Base-by-base conservation (phyloP, 2,113 vertebrate species). In the Microtus montanus region DNA sequence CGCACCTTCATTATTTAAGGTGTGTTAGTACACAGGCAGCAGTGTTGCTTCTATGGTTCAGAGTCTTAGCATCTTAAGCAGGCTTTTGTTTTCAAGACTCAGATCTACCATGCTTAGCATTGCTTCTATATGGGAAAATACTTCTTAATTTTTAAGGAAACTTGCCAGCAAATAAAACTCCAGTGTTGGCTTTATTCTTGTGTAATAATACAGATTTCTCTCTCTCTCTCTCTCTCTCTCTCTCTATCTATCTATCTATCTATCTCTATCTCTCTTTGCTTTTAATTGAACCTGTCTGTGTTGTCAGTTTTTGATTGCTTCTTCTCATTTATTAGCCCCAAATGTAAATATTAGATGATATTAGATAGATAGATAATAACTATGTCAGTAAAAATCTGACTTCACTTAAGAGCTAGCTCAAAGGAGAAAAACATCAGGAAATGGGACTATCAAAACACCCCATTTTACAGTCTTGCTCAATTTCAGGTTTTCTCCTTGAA, bases 401-500 rank as follows among this genome's bases (percentile, higher is more conserved):
- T 71, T 87, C 83, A 35, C 68, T 3, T 87, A 88, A 97, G 28
- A 92, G 89, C 11, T 54, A 8, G 71, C 83, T 44, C 64, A 7
- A 90, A 47, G 35, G 73, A 93, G 52, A 41, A 75, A 85, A 87
- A 82, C 0, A 1, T 58, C 58, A 52, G 35, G 70, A 94, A 92
- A 24, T 15, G 38, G 70, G 30, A 91, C 90, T 49, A 19, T 73
- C 58, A 85, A 93, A 92, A 89, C 66, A 35, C 14, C 13, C n/a
- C 38, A 63, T 87, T 94, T 75, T 30, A 20, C 26, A 41, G 17
- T 7, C 14, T 24, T 77, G 20, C 47, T 82, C 58, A 89, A 78
- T 90, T 92, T 52, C 85, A 82, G 71, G 3, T 64, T 58, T 95
- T 73, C 61, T 20, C 91, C 41, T 78, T 95, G 85, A 88, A 93